phyloP scores from a whole-genome alignment of 2,888 invertebrate species.

The Philereme vetulata region DNA sequence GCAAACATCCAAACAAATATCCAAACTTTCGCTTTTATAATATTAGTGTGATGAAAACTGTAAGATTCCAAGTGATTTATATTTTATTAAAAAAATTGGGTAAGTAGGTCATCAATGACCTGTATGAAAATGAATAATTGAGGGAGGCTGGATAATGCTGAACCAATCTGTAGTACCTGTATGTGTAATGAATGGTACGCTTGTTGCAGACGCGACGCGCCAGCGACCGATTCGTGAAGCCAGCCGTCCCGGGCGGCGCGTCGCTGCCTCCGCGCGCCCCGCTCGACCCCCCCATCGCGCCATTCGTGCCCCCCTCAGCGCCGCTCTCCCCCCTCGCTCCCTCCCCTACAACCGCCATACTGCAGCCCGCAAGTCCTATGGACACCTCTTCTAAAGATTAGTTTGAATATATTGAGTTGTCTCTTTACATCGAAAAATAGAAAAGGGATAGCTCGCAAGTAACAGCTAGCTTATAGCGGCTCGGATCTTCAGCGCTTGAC shows the following conservation, averaged over 20 bases:
- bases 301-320: conserved; percentile 36
- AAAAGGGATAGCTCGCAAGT: conserved; percentile 13
- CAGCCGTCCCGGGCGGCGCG: conserved; percentile 88
- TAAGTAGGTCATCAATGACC: too few relatives aligned
- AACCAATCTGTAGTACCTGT: too few relatives aligned
- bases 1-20: too few relatives aligned
- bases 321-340: conserved; percentile 34
- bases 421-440: conserved; percentile 25
- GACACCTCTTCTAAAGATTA: conserved; percentile 88
- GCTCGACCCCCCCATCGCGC: conserved; percentile 37
- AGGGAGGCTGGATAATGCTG: too few relatives aligned
- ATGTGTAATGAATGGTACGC: not conserved
- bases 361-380: conserved; percentile 87
- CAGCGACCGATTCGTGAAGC: conserved; percentile 93
- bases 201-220: conserved; percentile 84
- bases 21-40: too few relatives aligned
- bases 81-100: too few relatives aligned
- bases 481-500: conserved; percentile 17
- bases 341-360: conserved; percentile 28
- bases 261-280: conserved; percentile 41
- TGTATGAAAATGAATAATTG: too few relatives aligned
- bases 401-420: conserved; percentile 20
- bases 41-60: too few relatives aligned
- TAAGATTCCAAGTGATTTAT: too few relatives aligned
- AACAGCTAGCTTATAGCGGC: conserved; percentile 18